A percentile compares a stretch with the other conserved stretches of the same genome.
phyloP scores from a whole-genome alignment of 2,113 vertebrate species.

The Psittacus erithacus region DNA sequence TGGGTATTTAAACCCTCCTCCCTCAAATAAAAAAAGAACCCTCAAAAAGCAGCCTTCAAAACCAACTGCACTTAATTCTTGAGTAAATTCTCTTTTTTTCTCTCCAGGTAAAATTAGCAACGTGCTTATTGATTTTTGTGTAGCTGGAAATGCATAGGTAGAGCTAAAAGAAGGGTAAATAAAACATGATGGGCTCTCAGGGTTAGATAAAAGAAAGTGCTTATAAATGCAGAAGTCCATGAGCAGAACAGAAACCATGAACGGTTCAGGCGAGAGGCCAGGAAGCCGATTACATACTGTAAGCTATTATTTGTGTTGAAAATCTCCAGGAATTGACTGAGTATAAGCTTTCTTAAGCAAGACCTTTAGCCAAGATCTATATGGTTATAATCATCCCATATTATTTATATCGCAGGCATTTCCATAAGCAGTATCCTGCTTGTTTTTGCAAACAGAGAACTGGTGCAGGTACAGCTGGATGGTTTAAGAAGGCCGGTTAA shows the following conservation, averaged over 20 bases:
- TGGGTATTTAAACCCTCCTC: not conserved
- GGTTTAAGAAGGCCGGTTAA: not conserved
- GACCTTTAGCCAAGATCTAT: not conserved
- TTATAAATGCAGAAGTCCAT: conserved; percentile 43
- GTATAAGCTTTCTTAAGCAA: not conserved
- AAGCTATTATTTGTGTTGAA: not conserved
- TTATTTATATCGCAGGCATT: not conserved
- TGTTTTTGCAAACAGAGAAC: not conserved
- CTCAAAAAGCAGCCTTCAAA: not conserved
- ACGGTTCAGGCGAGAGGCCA: conserved; percentile 40
- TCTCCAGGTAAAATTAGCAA: conserved; percentile 45
- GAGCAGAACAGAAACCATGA: not conserved
- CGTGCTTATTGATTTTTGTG: not conserved
- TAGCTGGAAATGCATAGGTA: not conserved
- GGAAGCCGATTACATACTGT: not conserved
- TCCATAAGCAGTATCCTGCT: not conserved
- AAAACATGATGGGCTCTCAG: conserved; percentile 41
- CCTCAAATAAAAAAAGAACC: not conserved
- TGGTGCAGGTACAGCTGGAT: not conserved
- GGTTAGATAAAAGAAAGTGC: conserved; percentile 24
- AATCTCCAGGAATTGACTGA: not conserved
- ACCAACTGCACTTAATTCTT: not conserved
- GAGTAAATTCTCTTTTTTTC: not conserved
- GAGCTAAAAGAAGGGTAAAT: conserved; percentile 51
- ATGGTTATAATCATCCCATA: not conserved